Evolutionary conservation across 2,113 vertebrate species (phyloP).

Genomic region (Otis tarda): DNA sequence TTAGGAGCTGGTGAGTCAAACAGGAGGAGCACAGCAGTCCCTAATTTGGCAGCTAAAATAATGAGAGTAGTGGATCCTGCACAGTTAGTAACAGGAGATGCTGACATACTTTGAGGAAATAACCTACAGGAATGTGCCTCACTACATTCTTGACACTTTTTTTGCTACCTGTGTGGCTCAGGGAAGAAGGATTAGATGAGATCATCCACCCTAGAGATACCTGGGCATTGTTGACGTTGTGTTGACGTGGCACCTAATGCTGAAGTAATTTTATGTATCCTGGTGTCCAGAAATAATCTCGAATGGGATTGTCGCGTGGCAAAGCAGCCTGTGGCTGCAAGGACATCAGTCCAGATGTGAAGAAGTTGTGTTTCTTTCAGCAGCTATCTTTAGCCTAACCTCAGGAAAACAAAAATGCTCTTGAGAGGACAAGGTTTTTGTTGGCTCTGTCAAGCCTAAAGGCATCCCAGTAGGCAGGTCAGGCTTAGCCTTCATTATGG

Average conservation of each 20-base stretch:
- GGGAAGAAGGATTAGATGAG: neutral
- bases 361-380: neutral
- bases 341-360: neutral
- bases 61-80: neutral
- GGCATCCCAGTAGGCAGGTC: neutral
- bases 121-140: accelerated
- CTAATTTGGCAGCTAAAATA: neutral
- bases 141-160: neutral
- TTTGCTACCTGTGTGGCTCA: accelerated
- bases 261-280: neutral
- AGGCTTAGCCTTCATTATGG: neutral
- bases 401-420: neutral
- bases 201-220: neutral
- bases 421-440: constrained; percentile 8
- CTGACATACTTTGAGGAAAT: neutral
- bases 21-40: neutral
- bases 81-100: neutral
- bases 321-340: neutral
- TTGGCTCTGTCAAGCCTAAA: neutral
- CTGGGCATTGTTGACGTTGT: neutral
- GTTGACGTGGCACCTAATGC: neutral
- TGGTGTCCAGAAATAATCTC: neutral
- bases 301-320: neutral
- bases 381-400: constrained; percentile 6
- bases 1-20: neutral